Base-by-base conservation (phyloP, 2,113 vertebrate species). In the Synodontis membranacea region DNA sequence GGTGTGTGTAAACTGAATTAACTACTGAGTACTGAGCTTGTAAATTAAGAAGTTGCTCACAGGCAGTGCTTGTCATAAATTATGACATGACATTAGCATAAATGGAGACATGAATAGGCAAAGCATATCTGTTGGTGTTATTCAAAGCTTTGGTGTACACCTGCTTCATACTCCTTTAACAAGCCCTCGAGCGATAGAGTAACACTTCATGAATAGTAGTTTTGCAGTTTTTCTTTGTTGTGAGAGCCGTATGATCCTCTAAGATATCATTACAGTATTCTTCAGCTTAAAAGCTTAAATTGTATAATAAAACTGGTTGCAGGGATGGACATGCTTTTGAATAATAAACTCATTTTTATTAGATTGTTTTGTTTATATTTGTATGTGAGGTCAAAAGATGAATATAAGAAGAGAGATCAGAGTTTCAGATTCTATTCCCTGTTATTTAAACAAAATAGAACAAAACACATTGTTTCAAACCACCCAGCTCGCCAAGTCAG, bases 301-400 rank as follows among this genome's bases (percentile, higher is more conserved):
- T 2, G 14, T 76, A 2, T 74, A 60, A 62, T 62, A 14, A n/a
- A 21, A 12, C 2, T 21, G 12, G 62, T 76, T 75, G 31, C 21
- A 60, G 52, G 25, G 5, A 6, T 7, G 15, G 68, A 7, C 54
- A 31, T 48, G 39, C 28, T 31, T 60, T 7, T 56, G 52, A 58
- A 44, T 74, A 42, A 58, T 23, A 17, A 31, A 48, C n/a, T 87
- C 60, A 70, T 31, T 62, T 72, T n/a, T 75, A 52, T 23, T 58
- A 62, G 28, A 25, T 37, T 46, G 48, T 74, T 76, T 50, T 70
- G 48, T 82, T 84, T n/a, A 42, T 72, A 58, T 72, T n/a, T n/a
- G n/a, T n/a, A n/a, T n/a, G n/a, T n/a, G n/a, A n/a, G n/a, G n/a
- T n/a, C n/a, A n/a, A n/a, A n/a, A n/a, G n/a, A n/a, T n/a, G n/a